These are phyloP conservation scores for Emmelina monodactyla DNA, from an alignment of 2,888 invertebrate genomes.

Conservation along the genomic window DNA sequence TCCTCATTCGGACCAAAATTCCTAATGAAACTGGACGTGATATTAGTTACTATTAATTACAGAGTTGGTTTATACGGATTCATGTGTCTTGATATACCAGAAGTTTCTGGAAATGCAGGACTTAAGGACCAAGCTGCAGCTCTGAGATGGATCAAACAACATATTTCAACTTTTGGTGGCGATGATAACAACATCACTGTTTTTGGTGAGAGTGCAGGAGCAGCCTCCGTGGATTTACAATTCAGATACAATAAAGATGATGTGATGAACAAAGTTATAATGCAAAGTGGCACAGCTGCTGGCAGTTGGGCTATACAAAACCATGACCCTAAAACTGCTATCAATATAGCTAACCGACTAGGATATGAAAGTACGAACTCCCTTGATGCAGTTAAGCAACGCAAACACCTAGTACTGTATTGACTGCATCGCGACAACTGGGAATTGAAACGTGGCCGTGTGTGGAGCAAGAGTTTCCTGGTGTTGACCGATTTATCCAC, in stretches of 20 bases:
- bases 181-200: constrained; percentile 15
- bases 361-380: constrained; percentile 17
- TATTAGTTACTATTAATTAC: constrained; percentile 20
- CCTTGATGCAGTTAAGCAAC: constrained; percentile 17
- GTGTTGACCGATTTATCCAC: constrained; percentile 18
- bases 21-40: constrained; percentile 18
- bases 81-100: constrained; percentile 17
- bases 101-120: constrained; percentile 19
- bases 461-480: too few species aligned
- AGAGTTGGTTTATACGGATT: constrained; percentile 19
- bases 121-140: constrained; percentile 18
- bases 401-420: constrained; percentile 14
- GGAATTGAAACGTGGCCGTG: constrained; percentile 21
- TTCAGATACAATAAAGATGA: constrained; percentile 25
- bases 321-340: constrained; percentile 12
- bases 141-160: constrained; percentile 16
- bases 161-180: constrained; percentile 18
- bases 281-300: constrained; percentile 29
- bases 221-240: constrained; percentile 19
- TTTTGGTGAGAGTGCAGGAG: constrained; percentile 17
- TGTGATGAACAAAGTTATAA: constrained; percentile 29
- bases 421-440: constrained; percentile 17
- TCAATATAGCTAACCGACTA: constrained; percentile 18
- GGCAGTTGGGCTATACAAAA: constrained; percentile 15
- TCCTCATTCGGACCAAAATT: constrained; percentile 17